phyloP scores from a whole-genome alignment of 2,113 vertebrate species.

The Marmota flaviventris region DNA sequence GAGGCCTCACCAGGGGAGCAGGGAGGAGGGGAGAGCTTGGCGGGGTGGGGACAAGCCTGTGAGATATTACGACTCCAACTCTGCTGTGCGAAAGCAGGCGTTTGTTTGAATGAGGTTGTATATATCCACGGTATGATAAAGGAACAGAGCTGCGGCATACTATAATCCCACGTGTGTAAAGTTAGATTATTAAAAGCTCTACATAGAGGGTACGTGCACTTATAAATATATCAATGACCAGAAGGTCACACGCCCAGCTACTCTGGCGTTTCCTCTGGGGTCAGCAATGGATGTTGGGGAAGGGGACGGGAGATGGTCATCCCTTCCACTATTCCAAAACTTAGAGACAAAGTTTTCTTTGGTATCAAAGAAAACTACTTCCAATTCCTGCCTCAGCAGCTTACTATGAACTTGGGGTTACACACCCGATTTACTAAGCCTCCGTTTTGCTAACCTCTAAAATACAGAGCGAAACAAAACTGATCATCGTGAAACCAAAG shows the following conservation, averaged over 20 bases:
- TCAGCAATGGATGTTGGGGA: not conserved
- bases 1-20: not conserved
- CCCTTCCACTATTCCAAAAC: not conserved
- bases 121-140: not conserved
- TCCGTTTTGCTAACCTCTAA: not conserved
- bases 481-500: not conserved
- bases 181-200: slow-evolving; percentile 12
- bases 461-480: slow-evolving; percentile 1
- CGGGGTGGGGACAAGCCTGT: not conserved
- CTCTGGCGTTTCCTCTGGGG: not conserved
- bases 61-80: slow-evolving; percentile 17
- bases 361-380: not conserved
- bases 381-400: not conserved
- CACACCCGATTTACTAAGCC: not conserved
- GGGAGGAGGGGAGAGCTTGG: not conserved
- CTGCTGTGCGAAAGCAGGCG: not conserved
- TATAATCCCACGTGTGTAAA: slow-evolving; percentile 38
- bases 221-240: not conserved
- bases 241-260: not conserved
- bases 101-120: not conserved
- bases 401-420: not conserved
- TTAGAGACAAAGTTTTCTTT: not conserved
- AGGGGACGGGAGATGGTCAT: not conserved
- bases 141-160: not conserved
- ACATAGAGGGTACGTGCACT: not conserved